Percentiles rank a stretch among this genome's conserved stretches.
These are phyloP conservation scores for Solea solea DNA, from an alignment of 2,113 vertebrate genomes.

Conservation along the genomic window DNA sequence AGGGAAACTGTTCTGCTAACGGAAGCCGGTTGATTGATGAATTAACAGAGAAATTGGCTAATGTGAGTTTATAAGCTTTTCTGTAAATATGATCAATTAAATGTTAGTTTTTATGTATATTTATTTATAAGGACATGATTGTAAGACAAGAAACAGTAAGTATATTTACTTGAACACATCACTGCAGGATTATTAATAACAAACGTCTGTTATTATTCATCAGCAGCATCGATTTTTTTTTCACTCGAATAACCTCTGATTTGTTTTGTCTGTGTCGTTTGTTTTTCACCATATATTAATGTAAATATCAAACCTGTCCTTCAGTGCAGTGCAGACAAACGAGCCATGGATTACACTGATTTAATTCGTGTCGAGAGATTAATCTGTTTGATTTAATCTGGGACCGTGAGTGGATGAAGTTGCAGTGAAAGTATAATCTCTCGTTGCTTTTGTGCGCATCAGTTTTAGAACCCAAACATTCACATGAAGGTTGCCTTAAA, in stretches of 20 bases:
- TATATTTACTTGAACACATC: no score
- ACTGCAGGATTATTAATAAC: no score
- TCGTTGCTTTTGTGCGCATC: not conserved
- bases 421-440: constrained; percentile 26
- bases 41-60: constrained; percentile 21
- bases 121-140: no score
- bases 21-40: constrained; percentile 10
- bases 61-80: not conserved
- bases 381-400: constrained; percentile 15
- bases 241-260: not conserved
- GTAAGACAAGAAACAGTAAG: no score
- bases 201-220: no score
- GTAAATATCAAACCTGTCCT: not conserved
- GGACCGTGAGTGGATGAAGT: not conserved
- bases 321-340: not conserved
- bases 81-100: not conserved
- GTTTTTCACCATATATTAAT: not conserved
- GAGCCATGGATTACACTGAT: constrained; percentile 4
- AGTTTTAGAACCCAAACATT: not conserved
- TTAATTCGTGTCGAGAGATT: constrained; percentile 29
- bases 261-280: no score
- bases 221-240: no score
- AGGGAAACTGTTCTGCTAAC: constrained; percentile 18
- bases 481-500: no score
- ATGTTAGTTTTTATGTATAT: not conserved